These are phyloP conservation scores for Platygyra sinensis DNA, from an alignment of 64 coral and sea anemone genomes.

Conservation along the genomic window DNA sequence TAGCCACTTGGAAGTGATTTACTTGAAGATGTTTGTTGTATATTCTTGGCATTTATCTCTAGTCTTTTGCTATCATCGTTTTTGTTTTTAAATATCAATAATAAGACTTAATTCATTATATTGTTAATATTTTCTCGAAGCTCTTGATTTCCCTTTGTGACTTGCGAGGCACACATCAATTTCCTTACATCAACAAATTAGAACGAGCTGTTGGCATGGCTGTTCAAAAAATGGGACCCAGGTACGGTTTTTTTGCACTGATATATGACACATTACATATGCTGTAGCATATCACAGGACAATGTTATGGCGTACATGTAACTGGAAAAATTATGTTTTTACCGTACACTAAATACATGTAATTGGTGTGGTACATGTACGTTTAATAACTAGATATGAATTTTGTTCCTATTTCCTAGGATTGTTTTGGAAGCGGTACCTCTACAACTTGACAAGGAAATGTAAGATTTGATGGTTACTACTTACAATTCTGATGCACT, in stretches of 20 bases:
- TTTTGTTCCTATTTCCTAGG: conserved; percentile 43
- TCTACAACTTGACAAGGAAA: conserved; percentile 86
- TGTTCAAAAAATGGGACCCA: conserved; percentile 95
- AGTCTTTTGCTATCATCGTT: too few species aligned
- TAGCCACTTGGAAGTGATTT: background rate
- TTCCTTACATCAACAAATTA: conserved; percentile 73
- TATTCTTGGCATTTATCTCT: background rate
- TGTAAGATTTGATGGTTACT: conserved; percentile 35
- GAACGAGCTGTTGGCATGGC: conserved; percentile 90
- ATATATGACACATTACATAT: too few species aligned
- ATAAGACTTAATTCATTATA: background rate
- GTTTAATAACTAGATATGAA: background rate
- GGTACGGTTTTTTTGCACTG: conserved; percentile 27
- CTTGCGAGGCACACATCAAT: conserved; percentile 72
- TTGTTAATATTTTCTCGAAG: conserved; percentile 2
- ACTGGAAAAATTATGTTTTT: too few species aligned
- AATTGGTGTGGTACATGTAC: background rate
- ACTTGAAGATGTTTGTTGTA: background rate
- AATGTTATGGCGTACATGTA: too few species aligned
- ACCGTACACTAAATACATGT: background rate
- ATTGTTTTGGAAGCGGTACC: conserved; percentile 79
- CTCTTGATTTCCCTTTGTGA: conserved; percentile 81
- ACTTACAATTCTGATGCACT: too few species aligned
- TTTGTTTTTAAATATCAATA: too few species aligned
- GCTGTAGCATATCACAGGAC: too few species aligned